Evolutionary conservation across 2,888 invertebrate genomes (phyloP), one percentile per base, ranked within the genome.

Genomic region (Keiferia lycopersicella): DNA sequence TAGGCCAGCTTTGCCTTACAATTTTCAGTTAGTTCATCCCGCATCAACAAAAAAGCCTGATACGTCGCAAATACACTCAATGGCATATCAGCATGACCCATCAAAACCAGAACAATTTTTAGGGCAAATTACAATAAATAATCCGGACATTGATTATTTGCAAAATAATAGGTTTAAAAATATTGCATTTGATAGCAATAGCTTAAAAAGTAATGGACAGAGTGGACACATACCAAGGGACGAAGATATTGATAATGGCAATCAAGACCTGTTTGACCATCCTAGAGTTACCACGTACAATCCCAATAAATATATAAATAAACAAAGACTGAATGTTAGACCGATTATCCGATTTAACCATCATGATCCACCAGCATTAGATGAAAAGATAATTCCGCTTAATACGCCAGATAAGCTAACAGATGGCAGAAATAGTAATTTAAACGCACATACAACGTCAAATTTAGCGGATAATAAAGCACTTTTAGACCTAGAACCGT

Each of bases 61-160:
- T 69, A 86, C 89, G 65, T 87, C 93, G 67, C 89, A 93, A 73
- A 93, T 93, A 70, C 93, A 93, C 75, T 90, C 91, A n/a, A 85
- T 89, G 61, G 92, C 91, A 4, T 93, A 93, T 73, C 93, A 92
- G 74, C 92, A 93, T 75, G 91, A 93, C 73, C 93, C 93, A 14
- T 93, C 93, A 2, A 93, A 93, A 76, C 93, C 93, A 26, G 94
- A 94, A 86, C 93, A 93, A 50, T 94, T 94, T 79, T 81, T 94
- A 65, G 94, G 94, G 10, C 93, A 94, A 85, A 93, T 94, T 57
- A 94, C 94, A 18, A 84, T 94, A 65, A 93, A 94, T 73, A 93
- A 93, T 79, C 93, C 93, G 16, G 93, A 92, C 73, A 88, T 92
- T 65, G 88, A 91, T 68, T 88, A 87, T 69, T 78, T 88, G 67